Base-by-base conservation (phyloP, 2,113 vertebrate genomes). In the Nerophis lumbriciformis region DNA sequence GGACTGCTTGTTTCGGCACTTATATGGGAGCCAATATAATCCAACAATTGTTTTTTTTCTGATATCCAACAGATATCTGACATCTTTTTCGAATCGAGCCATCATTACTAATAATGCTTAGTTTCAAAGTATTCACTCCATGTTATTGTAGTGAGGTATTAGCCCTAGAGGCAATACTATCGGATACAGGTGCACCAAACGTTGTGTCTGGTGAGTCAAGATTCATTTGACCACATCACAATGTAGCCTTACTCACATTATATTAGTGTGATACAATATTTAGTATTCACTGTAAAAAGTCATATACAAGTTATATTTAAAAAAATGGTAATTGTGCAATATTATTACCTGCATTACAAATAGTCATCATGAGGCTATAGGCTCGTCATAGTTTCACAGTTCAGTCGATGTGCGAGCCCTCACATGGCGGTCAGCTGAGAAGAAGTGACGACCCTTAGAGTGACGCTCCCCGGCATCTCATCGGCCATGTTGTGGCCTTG, bases 341-440 rank as follows among this genome's bases (percentile, higher is more conserved):
- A 48, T 48, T 36, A 48, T 48, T 21, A 1, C 47, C 53, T 53
- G 9, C 48, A 19, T 35, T 54, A 37, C 16, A 52, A 61, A 66
- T 51, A 56, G 56, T 42, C 11, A 42, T 39, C 39, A 44, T 39
- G 52, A 6, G n/a, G 7, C 37, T 36, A 63, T 36, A 28, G 49
- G 8, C 3, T 45, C 16, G 19, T 47, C 47, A 38, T 63, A 48
- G 11, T 73, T 53, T 50, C 57, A 62, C 16, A 59, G 12, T 6
- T 6, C 8, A 48, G 47, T 57, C 14, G 4, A 1, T 9, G 5
- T 49, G 0, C 1, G 4, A 21, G 59, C 14, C 28, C 16, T 95
- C 88, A 98, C 12, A 98, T 88, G 80, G 90, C 91, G 13, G 85
- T 87, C 42, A 98, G 92, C 78, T 95, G 88, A 61, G 90, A 84